These are phyloP conservation scores for Busseola fusca DNA, from an alignment of 2,888 invertebrate species.

Conservation along the genomic window DNA sequence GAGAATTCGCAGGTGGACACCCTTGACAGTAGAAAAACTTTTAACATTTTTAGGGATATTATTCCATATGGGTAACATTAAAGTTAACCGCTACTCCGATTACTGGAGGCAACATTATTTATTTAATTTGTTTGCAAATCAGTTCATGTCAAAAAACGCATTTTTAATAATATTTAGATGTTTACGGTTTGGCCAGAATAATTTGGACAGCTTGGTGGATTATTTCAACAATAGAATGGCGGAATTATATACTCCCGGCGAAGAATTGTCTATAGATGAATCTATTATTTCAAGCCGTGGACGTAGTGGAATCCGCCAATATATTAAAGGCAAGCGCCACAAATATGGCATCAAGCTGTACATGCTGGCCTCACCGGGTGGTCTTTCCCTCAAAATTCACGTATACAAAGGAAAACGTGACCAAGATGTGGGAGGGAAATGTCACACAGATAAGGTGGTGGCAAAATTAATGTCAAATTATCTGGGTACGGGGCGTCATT, in stretches of 20 bases:
- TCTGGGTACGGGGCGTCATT: not conserved
- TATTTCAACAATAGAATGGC: not conserved
- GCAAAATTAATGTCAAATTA: not conserved
- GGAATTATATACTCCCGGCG: conserved; percentile 4
- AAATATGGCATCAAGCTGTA: conserved; percentile 1
- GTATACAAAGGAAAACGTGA: not conserved
- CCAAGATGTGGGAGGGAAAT: conserved; percentile 2
- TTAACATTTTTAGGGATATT: not conserved
- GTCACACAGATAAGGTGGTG: conserved; percentile 1
- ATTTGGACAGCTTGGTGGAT: too few relatives aligned
- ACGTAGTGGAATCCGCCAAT: not conserved
- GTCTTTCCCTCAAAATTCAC: conserved; percentile 6
- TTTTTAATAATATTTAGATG: too few relatives aligned
- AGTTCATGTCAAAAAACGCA: too few relatives aligned
- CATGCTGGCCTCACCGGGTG: conserved; percentile 7
- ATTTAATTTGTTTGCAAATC: not conserved
- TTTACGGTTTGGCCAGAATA: too few relatives aligned
- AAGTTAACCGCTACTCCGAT: not conserved
- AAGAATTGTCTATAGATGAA: not conserved
- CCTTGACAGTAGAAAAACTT: too few relatives aligned
- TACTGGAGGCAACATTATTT: not conserved
- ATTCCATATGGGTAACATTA: not conserved
- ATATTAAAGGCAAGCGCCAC: not conserved
- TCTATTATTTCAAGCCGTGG: not conserved
- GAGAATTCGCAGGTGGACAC: too few relatives aligned